phyloP scores from a whole-genome alignment of 1,140 invertebrate genomes.

The Megalonaias nervosa region DNA sequence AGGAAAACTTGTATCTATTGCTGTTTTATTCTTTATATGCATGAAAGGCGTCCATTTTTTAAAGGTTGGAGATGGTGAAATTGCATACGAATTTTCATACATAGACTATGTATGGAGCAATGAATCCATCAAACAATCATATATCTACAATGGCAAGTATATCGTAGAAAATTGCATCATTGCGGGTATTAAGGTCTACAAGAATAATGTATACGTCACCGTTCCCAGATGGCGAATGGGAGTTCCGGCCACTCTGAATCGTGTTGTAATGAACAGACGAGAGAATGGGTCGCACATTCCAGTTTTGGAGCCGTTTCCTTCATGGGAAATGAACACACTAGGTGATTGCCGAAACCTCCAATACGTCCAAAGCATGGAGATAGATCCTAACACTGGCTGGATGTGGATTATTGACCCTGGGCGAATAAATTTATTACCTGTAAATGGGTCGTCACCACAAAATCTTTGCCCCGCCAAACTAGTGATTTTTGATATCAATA shows the following conservation, averaged over 20 bases:
- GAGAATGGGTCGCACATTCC: not conserved
- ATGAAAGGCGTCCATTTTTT: too few relatives aligned
- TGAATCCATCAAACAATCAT: not conserved
- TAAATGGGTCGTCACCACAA: not conserved
- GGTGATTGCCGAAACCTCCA: slow-evolving; percentile 50
- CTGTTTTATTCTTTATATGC: too few relatives aligned
- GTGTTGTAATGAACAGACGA: slow-evolving; percentile 11
- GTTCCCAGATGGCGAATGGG: slow-evolving; percentile 51
- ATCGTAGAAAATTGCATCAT: slow-evolving; percentile 38
- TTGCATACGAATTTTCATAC: slow-evolving; percentile 25
- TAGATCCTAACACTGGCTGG: slow-evolving; percentile 51
- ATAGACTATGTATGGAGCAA: slow-evolving; percentile 37
- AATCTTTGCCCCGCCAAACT: slow-evolving; percentile 51
- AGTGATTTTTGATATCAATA: slow-evolving; percentile 38
- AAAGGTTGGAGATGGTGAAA: not conserved
- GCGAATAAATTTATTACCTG: slow-evolving; percentile 22
- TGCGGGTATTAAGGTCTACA: slow-evolving; percentile 41
- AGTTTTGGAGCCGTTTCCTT: slow-evolving; percentile 43
- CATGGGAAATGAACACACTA: slow-evolving; percentile 42
- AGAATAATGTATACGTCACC: slow-evolving; percentile 41
- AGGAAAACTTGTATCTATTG: too few relatives aligned
- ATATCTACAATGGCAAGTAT: slow-evolving; percentile 9
- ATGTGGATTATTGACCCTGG: slow-evolving; percentile 57
- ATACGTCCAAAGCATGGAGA: slow-evolving; percentile 57
- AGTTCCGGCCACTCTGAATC: slow-evolving; percentile 42